Base-by-base conservation (phyloP, 2,797 vertebrate genomes). In the Sphenodon punctatus region DNA sequence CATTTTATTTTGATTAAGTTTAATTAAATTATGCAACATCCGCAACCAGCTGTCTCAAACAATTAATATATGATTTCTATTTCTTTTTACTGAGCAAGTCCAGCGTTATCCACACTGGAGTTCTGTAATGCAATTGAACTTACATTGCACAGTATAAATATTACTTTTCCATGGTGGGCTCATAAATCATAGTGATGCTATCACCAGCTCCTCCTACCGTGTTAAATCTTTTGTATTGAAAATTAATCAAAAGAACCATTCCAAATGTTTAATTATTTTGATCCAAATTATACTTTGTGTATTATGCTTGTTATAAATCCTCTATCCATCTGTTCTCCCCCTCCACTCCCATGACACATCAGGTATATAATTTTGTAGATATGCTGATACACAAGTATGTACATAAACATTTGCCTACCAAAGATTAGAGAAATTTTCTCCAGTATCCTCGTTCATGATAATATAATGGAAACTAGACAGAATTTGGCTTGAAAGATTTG, bases 11-110 rank as follows among this genome's bases (percentile, higher is more conserved):
- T 34, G 20, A 79, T 77, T 55, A n/a, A 74, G 22, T 82, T 90
- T 88, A 91, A 88, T 92, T 92, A 88, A 88, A 89, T 84, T 82
- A 64, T 56, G n/a, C 36, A 84, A 72, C 30, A 87, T 80, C 69
- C 79, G 80, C 69, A 78, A 80, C 22, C 48, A 85, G 5, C 23
- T 87, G 69, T 77, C 84, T 80, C 42, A 6, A 46, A 61, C 60
- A 89, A 82, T 88, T 85, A 91, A 86, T 82, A 80, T 58, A 87
- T 88, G 34, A 71, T 63, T 92, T 90, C 82, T 82, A 36, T 42
- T 66, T 19, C 22, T 75, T 82, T 34, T 82, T 89, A 20, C 3
- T 0, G 80, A 84, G 27, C 32, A 11, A 59, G 60, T 60, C 6
- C 46, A 72, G 22, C 51, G 32, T 68, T 91, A 91, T 89, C 66